phyloP scores from a whole-genome alignment of 2,797 vertebrate species.

The Sphaeramia orbicularis region DNA sequence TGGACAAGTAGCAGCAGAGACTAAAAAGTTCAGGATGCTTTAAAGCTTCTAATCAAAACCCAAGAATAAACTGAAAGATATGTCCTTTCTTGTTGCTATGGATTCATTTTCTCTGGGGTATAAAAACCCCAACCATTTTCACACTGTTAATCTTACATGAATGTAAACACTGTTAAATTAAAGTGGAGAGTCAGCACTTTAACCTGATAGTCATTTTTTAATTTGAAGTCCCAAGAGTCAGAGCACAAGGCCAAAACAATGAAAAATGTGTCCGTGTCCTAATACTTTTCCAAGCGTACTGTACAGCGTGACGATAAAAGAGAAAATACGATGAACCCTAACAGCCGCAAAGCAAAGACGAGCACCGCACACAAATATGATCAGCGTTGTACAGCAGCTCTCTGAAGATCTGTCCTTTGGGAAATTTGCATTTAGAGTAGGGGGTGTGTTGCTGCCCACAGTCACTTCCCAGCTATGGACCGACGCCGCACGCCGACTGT shows the following conservation, averaged over 20 bases:
- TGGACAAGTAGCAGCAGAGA: neutral
- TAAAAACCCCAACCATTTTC: neutral
- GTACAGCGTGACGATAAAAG: slow-evolving; percentile 31
- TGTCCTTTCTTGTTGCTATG: neutral
- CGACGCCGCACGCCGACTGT: slow-evolving; percentile 55
- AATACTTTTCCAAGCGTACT: slow-evolving; percentile 25
- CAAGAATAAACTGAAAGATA: neutral
- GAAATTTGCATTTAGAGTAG: slow-evolving; percentile 68
- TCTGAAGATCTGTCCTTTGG: slow-evolving; percentile 48
- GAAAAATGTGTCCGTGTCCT: slow-evolving; percentile 33
- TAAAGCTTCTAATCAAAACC: neutral
- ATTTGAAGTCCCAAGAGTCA: slow-evolving; percentile 34
- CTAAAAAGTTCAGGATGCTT: neutral
- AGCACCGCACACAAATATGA: slow-evolving; percentile 42
- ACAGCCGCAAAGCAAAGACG: slow-evolving; percentile 22
- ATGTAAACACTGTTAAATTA: slow-evolving; percentile 29
- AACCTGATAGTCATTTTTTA: slow-evolving; percentile 21
- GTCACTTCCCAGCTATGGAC: slow-evolving; percentile 34
- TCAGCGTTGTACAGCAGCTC: slow-evolving; percentile 32
- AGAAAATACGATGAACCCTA: slow-evolving; percentile 31
- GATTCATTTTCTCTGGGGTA: neutral
- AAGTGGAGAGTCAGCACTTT: slow-evolving; percentile 39
- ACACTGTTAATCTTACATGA: slow-evolving; percentile 15
- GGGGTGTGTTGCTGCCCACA: slow-evolving; percentile 42
- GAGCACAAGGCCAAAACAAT: slow-evolving; percentile 30